Evolutionary conservation across 2,113 vertebrate species (phyloP).

Genomic region (Holacanthus passer): DNA sequence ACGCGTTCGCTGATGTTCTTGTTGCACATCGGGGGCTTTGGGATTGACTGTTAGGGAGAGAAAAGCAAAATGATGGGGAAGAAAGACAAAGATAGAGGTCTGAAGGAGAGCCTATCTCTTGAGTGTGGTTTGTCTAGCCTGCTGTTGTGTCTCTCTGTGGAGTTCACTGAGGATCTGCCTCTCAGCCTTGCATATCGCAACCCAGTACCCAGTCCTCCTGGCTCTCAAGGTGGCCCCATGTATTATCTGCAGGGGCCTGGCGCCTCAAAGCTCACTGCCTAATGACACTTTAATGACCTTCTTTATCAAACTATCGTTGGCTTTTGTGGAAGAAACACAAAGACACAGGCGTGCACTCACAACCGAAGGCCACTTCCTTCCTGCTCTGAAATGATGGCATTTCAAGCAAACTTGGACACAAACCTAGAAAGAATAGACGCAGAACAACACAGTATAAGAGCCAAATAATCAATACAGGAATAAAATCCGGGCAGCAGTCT

Average conservation of each 20-base stretch:
- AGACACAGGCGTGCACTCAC: slow-evolving; percentile 58
- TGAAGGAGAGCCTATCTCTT: slow-evolving; percentile 8
- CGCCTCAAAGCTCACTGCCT: slow-evolving; percentile 70
- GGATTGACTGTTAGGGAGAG: slow-evolving; percentile 23
- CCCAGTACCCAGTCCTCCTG: slow-evolving; percentile 1
- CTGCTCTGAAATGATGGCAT: slow-evolving; percentile 18
- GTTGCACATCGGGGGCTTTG: slow-evolving; percentile 18
- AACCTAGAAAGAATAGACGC: slow-evolving; percentile 9
- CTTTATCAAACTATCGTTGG: slow-evolving; percentile 79
- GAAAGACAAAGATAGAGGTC: too few species aligned
- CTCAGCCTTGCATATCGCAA: background rate
- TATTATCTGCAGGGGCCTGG: slow-evolving; percentile 72
- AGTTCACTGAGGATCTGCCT: slow-evolving; percentile 17
- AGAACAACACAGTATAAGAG: background rate
- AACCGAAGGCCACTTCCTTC: slow-evolving; percentile 21
- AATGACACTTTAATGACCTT: slow-evolving; percentile 84
- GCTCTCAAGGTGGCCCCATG: slow-evolving; percentile 67
- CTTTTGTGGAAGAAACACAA: slow-evolving; percentile 73
- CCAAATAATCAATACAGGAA: slow-evolving; percentile 45
- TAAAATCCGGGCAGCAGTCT: slow-evolving; percentile 22
- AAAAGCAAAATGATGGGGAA: slow-evolving; percentile 14
- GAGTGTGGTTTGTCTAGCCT: slow-evolving; percentile 13
- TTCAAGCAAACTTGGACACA: slow-evolving; percentile 16
- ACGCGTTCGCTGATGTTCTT: slow-evolving; percentile 42
- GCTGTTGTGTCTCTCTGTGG: slow-evolving; percentile 3